These are phyloP conservation scores for Mastigias papua DNA, from an alignment of 30 jellyfish, hydroid and myxozoan genomes.

Conservation along the genomic window DNA sequence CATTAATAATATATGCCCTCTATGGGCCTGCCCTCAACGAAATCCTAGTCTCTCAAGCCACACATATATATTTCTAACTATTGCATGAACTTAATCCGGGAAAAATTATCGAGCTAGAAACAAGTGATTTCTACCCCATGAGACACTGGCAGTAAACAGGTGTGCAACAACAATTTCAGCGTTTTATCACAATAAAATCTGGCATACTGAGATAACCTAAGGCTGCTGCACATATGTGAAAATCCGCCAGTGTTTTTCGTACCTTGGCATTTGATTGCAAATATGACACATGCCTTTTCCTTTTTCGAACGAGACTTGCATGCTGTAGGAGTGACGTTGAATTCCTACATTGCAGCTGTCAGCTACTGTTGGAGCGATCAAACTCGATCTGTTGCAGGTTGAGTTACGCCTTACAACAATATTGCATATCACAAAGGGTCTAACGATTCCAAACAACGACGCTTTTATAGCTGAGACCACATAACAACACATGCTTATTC, in stretches of 20 bases:
- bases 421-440: neutral
- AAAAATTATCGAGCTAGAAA: neutral
- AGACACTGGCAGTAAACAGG: neutral
- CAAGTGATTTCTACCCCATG: neutral
- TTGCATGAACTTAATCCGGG: neutral
- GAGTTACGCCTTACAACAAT: constrained; percentile 34
- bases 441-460: neutral
- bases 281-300: neutral
- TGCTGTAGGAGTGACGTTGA: constrained; percentile 8
- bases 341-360: constrained; percentile 39
- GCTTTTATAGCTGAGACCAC: neutral
- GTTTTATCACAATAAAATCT: neutral
- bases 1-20: constrained; percentile 21
- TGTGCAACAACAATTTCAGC: neutral
- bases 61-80: neutral
- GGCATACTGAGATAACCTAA: neutral
- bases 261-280: neutral
- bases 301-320: neutral
- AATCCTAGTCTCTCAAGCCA: neutral
- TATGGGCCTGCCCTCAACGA: neutral
- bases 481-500: neutral
- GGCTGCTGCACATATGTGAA: neutral
- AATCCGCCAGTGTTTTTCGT: neutral
- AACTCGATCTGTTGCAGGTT: constrained; percentile 30
- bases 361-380: neutral